These are phyloP conservation scores for Macrophya annulata DNA, from an alignment of 2,888 invertebrate species.

Conservation along the genomic window DNA sequence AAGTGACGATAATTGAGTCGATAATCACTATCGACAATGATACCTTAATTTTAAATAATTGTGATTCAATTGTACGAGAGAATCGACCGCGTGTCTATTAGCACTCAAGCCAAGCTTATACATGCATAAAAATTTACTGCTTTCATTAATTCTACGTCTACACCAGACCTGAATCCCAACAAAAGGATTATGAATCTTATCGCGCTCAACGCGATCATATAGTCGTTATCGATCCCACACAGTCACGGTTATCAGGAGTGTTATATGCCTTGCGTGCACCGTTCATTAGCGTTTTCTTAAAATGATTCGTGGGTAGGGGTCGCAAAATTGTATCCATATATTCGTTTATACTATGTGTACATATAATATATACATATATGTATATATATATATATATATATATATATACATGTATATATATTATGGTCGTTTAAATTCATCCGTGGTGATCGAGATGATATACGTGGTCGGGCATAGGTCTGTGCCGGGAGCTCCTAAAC, in stretches of 20 bases:
- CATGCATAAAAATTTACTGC: background rate
- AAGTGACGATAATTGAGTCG: background rate
- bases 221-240: slow-evolving; percentile 29
- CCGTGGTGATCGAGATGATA: slow-evolving; percentile 41
- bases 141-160: background rate
- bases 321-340: slow-evolving; percentile 22
- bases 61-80: background rate
- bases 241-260: slow-evolving; percentile 39
- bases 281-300: slow-evolving; percentile 45
- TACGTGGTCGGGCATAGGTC: slow-evolving; percentile 41
- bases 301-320: background rate
- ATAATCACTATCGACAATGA: background rate
- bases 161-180: slow-evolving; percentile 14
- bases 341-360: background rate
- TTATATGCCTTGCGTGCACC: slow-evolving; percentile 24
- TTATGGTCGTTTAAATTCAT: slow-evolving; percentile 39
- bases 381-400: background rate
- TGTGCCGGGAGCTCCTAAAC: slow-evolving; percentile 49
- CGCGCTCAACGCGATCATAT: background rate
- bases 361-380: background rate
- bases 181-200: slow-evolving; percentile 40
- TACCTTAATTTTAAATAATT: background rate
- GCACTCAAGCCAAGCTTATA: background rate
- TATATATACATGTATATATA: background rate
- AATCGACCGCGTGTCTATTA: slow-evolving; percentile 13